These are phyloP conservation scores for Ormyrus rosae DNA, from an alignment of 2,888 invertebrate genomes.

Conservation along the genomic window DNA sequence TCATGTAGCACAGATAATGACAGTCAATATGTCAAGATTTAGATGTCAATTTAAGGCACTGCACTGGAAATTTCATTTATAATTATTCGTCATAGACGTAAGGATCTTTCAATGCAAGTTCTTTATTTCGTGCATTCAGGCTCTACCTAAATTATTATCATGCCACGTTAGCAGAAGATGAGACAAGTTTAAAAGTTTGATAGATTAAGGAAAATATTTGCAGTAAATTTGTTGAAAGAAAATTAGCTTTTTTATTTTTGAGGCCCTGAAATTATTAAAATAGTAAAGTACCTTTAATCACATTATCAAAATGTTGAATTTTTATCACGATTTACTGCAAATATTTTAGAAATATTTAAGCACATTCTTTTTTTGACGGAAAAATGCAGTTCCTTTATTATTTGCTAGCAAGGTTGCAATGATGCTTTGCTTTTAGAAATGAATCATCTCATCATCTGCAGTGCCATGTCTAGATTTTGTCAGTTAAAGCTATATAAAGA, in stretches of 20 bases:
- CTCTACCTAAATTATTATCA: conserved; percentile 63
- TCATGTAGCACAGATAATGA: conserved; percentile 26
- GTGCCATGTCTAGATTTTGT: conserved; percentile 50
- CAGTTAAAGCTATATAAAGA: conserved; percentile 50
- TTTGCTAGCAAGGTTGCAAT: conserved; percentile 36
- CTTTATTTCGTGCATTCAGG: conserved; percentile 66
- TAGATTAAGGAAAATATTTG: conserved; percentile 30
- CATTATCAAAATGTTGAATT: background rate
- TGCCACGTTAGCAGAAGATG: conserved; percentile 67
- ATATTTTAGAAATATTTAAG: conserved; percentile 28
- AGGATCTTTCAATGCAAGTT: conserved; percentile 54
- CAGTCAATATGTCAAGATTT: conserved; percentile 37
- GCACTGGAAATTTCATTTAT: conserved; percentile 22
- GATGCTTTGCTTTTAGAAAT: conserved; percentile 20
- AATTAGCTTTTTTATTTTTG: too few species aligned
- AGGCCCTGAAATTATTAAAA: background rate
- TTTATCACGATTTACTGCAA: conserved; percentile 35
- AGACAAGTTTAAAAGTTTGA: conserved; percentile 34
- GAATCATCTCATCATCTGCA: conserved; percentile 53
- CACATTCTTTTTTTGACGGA: conserved; percentile 21
- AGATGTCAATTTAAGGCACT: conserved; percentile 31
- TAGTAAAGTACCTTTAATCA: background rate
- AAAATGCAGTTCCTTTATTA: conserved; percentile 38
- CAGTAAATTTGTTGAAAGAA: conserved; percentile 6
- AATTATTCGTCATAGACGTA: conserved; percentile 30